Conservation (phyloP, 1,140 invertebrate species). For the Cydia fagiglandana region DNA sequence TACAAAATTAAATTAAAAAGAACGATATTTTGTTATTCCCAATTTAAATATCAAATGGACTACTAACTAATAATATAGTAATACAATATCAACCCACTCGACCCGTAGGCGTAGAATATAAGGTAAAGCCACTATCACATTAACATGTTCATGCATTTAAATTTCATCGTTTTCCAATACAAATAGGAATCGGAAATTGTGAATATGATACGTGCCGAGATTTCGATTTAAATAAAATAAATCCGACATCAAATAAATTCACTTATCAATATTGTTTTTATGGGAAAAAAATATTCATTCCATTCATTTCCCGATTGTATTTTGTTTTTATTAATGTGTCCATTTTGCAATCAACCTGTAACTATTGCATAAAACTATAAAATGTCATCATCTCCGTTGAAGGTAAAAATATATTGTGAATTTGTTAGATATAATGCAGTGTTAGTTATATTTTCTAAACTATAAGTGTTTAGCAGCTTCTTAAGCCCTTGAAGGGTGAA, state of each 20-base stretch:
- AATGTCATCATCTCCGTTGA: not conserved
- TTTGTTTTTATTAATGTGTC: not conserved
- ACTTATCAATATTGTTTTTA: not conserved
- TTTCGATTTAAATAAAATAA: not conserved
- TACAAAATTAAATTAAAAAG: too few species aligned
- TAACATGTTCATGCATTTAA: constrained; percentile 1
- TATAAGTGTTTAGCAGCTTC: constrained; percentile 43
- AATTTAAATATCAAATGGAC: too few species aligned
- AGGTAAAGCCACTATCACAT: not conserved
- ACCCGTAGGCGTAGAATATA: not conserved
- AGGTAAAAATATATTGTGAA: not conserved
- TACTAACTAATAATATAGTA: not conserved
- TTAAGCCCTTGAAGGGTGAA: constrained; percentile 37
- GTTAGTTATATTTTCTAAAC: constrained; percentile 47
- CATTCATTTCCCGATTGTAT: not conserved
- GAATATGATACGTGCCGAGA: constrained; percentile 1
- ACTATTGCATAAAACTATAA: not conserved
- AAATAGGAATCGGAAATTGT: constrained; percentile 7
- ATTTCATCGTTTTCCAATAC: not conserved
- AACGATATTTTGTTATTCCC: too few species aligned
- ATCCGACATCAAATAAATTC: not conserved
- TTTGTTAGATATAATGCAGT: constrained; percentile 34
- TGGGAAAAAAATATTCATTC: not conserved
- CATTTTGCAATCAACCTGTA: too few species aligned
- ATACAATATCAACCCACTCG: not conserved